phyloP scores from a whole-genome alignment of 2,113 vertebrate genomes.

The Actenoides lindsayi region DNA sequence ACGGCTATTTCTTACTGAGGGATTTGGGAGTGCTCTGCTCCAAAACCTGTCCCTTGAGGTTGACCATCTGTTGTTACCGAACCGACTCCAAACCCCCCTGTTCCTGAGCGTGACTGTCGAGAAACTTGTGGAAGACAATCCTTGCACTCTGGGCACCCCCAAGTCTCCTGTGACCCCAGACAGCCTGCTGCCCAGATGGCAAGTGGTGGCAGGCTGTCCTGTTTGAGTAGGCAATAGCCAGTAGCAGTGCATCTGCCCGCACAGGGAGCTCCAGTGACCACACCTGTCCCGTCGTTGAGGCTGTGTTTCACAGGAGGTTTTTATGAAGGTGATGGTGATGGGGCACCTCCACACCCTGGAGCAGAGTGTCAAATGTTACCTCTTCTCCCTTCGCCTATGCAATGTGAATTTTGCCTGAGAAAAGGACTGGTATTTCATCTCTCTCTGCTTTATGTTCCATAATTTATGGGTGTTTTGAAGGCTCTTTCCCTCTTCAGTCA shows the following conservation, averaged over 20 bases:
- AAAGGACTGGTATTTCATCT: neutral
- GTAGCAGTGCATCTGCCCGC: neutral
- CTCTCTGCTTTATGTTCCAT: neutral
- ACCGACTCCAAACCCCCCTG: neutral
- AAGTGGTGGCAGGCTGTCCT: neutral
- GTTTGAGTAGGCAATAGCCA: neutral
- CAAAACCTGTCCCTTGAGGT: constrained; percentile 3
- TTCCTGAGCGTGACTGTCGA: neutral
- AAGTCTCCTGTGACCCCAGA: neutral
- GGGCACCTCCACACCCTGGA: neutral
- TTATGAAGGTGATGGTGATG: neutral
- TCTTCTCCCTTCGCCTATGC: neutral
- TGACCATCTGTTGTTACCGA: constrained; percentile 38
- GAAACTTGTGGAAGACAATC: neutral
- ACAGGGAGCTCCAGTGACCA: neutral
- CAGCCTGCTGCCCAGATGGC: neutral
- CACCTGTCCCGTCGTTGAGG: neutral
- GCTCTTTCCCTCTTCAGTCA: neutral
- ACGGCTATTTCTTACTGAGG: neutral
- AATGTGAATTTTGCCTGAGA: neutral
- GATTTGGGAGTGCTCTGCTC: neutral
- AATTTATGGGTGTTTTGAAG: neutral
- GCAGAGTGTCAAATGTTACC: neutral
- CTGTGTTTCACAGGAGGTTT: neutral
- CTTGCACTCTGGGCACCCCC: neutral